Evolutionary conservation across 2,888 invertebrate genomes (phyloP), one percentile per base, ranked within the genome.

Genomic region (Drosophila anomelani): DNA sequence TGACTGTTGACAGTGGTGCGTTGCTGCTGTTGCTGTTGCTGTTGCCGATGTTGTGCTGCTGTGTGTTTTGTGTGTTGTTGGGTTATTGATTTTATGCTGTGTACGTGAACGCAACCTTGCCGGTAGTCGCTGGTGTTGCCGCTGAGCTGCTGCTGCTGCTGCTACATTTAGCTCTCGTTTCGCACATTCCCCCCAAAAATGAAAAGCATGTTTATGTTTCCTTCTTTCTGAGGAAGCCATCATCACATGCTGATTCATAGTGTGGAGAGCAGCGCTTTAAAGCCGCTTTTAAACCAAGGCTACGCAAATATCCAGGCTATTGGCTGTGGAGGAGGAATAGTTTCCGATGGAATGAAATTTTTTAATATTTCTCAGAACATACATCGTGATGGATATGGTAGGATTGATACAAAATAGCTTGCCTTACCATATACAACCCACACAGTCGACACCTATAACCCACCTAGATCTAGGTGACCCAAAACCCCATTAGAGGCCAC

Each of bases 1-100:
- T 85, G 85, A 84, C 81, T 90, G 87, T 88, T 85, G 90, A 90
- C 90, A 90, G 90, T 88, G 86, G 88, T 83, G 84, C 87, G 86
- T 38, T 51, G 43, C 38, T 34, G 15, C 32, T 26, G 73, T 76
- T 41, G 36, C 9, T 43, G 44, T 17, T 54, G 29, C 8, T 57
- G 46, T 26, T 54, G 32, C 47, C 29, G 15, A 51, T 51, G 34
- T 20, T 38, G 47, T 29, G 47, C 29, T 47, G 47, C 46, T 46
- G 15, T 54, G 39, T 49, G 58, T 43, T 29, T 9, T 47, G 29
- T 43, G 43, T 62, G 15, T 53, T 55, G 67, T 67, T 49, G 61
- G 59, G 36, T 78, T 83, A 83, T 84, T 89, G 89, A 87, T 89
- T 84, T 84, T 87, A 81, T 85, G 57, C 72, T 49, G 47, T 36